A percentile compares a stretch with the other conserved stretches of the same genome.
Evolutionary conservation across 2,888 invertebrate genomes (phyloP).

Genomic region (Plemyria rubiginata): DNA sequence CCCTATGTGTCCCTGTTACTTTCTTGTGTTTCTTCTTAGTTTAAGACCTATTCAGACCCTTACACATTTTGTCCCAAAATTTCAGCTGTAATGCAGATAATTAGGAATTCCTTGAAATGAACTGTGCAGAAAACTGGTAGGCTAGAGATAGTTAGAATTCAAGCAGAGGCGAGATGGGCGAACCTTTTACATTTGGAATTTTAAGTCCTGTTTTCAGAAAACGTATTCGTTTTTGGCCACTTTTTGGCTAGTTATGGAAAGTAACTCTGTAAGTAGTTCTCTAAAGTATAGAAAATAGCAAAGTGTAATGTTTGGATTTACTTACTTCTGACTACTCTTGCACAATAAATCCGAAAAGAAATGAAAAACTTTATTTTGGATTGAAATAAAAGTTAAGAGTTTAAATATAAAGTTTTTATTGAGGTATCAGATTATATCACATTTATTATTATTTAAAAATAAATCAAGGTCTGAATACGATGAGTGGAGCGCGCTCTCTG

Average conservation of each 20-base stretch:
- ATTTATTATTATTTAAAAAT: not conserved
- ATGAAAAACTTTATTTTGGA: not conserved
- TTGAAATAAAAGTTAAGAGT: not conserved
- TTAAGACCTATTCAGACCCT: not conserved
- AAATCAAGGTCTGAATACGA: slow-evolving; percentile 61
- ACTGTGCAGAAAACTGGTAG: not conserved
- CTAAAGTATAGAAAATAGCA: no score
- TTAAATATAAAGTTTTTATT: slow-evolving; percentile 12
- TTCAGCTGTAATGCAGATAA: slow-evolving; percentile 4
- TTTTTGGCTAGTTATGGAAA: no score
- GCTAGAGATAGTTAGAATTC: not conserved
- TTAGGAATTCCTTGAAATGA: not conserved
- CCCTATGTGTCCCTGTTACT: not conserved
- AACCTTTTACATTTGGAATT: not conserved
- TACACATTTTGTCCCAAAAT: not conserved
- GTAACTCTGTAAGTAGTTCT: no score
- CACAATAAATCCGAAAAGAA: no score
- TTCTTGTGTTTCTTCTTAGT: slow-evolving; percentile 2
- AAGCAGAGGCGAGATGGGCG: not conserved
- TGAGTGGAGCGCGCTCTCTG: slow-evolving; percentile 67
- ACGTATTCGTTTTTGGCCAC: no score
- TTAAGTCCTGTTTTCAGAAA: no score
- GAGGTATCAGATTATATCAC: slow-evolving; percentile 15
- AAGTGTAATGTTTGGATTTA: no score
- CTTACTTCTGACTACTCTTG: no score